Percentiles rank a stretch among this genome's conserved stretches.
Evolutionary conservation across 2,888 invertebrate species (phyloP).

Genomic region (Corythucha ciliata): DNA sequence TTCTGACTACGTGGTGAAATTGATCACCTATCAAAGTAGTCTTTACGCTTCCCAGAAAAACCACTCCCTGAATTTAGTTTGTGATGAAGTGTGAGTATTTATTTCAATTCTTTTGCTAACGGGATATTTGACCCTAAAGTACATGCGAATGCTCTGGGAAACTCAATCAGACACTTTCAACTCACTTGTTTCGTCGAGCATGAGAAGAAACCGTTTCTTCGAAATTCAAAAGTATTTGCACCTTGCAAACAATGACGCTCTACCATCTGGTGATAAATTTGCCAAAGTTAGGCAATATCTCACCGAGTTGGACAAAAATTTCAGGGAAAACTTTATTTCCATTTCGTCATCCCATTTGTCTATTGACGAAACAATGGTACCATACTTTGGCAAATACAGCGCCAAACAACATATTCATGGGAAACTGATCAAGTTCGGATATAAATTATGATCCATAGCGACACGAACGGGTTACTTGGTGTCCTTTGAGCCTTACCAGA

Average conservation of each 20-base stretch:
- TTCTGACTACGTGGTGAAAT: slow-evolving; percentile 6
- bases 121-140: slow-evolving; percentile 17
- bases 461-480: slow-evolving; percentile 27
- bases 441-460: slow-evolving; percentile 27
- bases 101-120: slow-evolving; percentile 16
- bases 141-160: slow-evolving; percentile 22
- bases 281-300: slow-evolving; percentile 28
- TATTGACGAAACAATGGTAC: slow-evolving; percentile 31
- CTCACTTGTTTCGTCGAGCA: slow-evolving; percentile 9
- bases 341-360: slow-evolving; percentile 18
- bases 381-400: slow-evolving; percentile 28
- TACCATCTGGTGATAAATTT: slow-evolving; percentile 25
- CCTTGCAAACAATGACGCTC: slow-evolving; percentile 14
- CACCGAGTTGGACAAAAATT: slow-evolving; percentile 27
- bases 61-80: slow-evolving; percentile 11
- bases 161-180: slow-evolving; percentile 19
- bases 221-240: slow-evolving; percentile 21
- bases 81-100: slow-evolving; percentile 16
- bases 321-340: slow-evolving; percentile 18
- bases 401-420: slow-evolving; percentile 29
- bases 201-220: slow-evolving; percentile 22
- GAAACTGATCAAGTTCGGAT: slow-evolving; percentile 28
- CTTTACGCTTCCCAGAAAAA: slow-evolving; percentile 14
- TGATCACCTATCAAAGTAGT: slow-evolving; percentile 13
- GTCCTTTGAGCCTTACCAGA: slow-evolving; percentile 30